phyloP scores from a whole-genome alignment of 1,140 invertebrate species.

The Brachionus manjavacas region DNA sequence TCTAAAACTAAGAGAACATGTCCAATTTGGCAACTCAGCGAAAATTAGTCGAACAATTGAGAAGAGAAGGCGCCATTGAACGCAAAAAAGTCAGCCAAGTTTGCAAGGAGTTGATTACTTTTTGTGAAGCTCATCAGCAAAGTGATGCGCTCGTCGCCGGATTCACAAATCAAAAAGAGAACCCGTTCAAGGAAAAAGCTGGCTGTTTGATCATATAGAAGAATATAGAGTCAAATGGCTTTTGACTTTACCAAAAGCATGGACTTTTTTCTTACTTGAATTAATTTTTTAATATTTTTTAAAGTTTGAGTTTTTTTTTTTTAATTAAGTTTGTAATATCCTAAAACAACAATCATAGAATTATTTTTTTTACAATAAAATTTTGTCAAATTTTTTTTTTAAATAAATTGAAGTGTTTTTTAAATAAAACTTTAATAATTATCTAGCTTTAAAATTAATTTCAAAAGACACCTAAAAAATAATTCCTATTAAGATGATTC shows the following conservation, averaged over 20 bases:
- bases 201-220: conserved; percentile 40
- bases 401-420: not conserved
- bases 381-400: not conserved
- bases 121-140: conserved; percentile 41
- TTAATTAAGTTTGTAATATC: not conserved
- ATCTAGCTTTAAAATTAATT: too few species aligned
- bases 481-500: too few species aligned
- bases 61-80: conserved; percentile 35
- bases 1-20: not conserved
- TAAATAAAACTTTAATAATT: too few species aligned
- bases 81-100: conserved; percentile 41
- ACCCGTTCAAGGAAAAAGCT: conserved; percentile 43
- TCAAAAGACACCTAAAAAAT: too few species aligned
- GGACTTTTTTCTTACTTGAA: not conserved
- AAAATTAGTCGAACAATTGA: conserved; percentile 41
- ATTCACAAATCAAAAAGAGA: conserved; percentile 37
- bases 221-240: not conserved
- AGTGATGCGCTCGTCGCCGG: conserved; percentile 31
- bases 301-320: not conserved
- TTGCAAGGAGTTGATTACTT: conserved; percentile 42
- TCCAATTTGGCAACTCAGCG: conserved; percentile 21
- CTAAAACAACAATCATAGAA: not conserved
- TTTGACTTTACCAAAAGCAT: not conserved
- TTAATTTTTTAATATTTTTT: not conserved
- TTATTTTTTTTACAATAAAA: not conserved